Evolutionary conservation across 2,113 vertebrate species (phyloP), one percentile per base, ranked within the genome.

Genomic region (Phodopus roborovskii): DNA sequence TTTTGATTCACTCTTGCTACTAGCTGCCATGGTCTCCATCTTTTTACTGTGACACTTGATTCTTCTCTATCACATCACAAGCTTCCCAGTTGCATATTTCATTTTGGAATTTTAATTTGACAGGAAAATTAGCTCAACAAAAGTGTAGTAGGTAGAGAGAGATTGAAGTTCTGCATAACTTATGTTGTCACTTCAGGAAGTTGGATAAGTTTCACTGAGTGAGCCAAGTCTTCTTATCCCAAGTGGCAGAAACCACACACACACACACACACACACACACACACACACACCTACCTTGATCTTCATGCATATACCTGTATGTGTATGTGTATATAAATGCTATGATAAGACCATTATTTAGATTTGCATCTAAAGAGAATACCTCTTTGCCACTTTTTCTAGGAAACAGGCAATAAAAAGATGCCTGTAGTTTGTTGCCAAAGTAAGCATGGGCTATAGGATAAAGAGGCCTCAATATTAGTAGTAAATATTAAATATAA

Each of bases 101-200:
- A 90, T 74, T 98, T 77, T 73, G n/a, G 42, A 87, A 90, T 92
- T 92, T 92, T 73, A 82, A 58, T 15, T 33, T 90, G 79, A 87
- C 50, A 83, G 86, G 68, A 82, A 88, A 87, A 75, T 7, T 53
- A 90, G 50, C 7, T 92, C 88, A 79, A 82, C 62, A 70, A 94
- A 94, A 95, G 28, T 24, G 26, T 83, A 1, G 20, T 86, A 50
- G 48, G 82, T 82, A 16, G 62, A 83, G 19, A 75, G 48, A 42
- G 71, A 94, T 1, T 53, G 66, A 95, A 75, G 42, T 36, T 87
- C 33, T 73, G 82, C 20, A 36, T 42, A 39, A 62, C 33, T 89
- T 60, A 39, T 33, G 3, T 13, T 5, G 28, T 78, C 81, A 50
- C 4, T 42, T 91, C 50, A 56, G 85, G 17, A 42, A 91, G 73